Conservation (phyloP, 2,113 vertebrate species). For the Athene cunicularia region DNA sequence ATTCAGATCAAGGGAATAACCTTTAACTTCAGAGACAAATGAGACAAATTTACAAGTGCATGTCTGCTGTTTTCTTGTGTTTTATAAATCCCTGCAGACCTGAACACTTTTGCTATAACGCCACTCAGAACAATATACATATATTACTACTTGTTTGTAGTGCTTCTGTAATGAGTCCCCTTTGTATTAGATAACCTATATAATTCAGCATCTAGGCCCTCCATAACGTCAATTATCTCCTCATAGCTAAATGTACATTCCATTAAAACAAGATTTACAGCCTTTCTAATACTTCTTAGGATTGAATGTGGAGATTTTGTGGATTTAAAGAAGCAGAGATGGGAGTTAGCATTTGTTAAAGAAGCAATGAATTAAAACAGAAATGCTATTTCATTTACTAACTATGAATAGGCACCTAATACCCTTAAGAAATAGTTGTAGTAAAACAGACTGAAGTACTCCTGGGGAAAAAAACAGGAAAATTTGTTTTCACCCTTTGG, state of each 20-base stretch:
- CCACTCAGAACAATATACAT: slow-evolving; percentile 84
- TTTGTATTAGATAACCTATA: slow-evolving; percentile 84
- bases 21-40: slow-evolving; percentile 92
- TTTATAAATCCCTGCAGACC: slow-evolving; percentile 82
- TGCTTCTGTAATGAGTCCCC: slow-evolving; percentile 83
- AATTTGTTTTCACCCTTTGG: slow-evolving; percentile 42
- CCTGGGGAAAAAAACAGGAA: background rate
- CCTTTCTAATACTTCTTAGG: slow-evolving; percentile 72
- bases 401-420: slow-evolving; percentile 59
- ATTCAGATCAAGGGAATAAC: slow-evolving; percentile 89
- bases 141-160: slow-evolving; percentile 83
- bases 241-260: slow-evolving; percentile 80
- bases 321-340: slow-evolving; percentile 71
- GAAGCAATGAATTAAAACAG: slow-evolving; percentile 59
- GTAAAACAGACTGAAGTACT: background rate
- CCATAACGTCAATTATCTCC: slow-evolving; percentile 81
- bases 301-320: slow-evolving; percentile 68
- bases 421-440: slow-evolving; percentile 35
- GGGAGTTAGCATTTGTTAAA: slow-evolving; percentile 58
- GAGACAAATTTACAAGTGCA: slow-evolving; percentile 85
- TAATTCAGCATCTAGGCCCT: slow-evolving; percentile 74
- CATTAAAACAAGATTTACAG: slow-evolving; percentile 81
- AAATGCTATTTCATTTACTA: slow-evolving; percentile 58
- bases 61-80: slow-evolving; percentile 86
- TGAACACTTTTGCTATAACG: slow-evolving; percentile 79